phyloP scores from a whole-genome alignment of 2,797 vertebrate species.

The Chiloscyllium punctatum region DNA sequence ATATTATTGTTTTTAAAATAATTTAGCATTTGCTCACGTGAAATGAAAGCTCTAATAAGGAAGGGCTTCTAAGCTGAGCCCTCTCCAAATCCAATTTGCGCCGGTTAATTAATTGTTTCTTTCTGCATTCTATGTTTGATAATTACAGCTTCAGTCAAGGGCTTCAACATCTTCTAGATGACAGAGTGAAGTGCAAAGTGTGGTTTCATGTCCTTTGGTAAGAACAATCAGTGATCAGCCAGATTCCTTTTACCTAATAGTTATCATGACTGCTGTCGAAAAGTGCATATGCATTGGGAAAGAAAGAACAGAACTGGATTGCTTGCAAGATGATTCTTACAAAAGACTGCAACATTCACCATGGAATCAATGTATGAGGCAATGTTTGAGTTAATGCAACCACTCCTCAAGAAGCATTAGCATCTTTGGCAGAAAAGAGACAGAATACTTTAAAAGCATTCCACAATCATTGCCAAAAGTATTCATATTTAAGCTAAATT shows the following conservation, averaged over 20 bases:
- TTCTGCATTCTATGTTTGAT: background rate
- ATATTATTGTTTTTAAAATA: background rate
- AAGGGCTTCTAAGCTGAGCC: background rate
- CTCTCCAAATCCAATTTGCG: background rate
- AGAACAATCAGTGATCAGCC: background rate
- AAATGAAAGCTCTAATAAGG: background rate
- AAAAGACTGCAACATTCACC: background rate
- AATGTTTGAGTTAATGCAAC: background rate
- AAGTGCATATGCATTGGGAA: background rate
- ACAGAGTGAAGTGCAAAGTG: background rate
- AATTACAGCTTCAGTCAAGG: background rate
- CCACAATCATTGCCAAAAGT: background rate
- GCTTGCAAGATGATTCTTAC: background rate
- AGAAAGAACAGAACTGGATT: background rate
- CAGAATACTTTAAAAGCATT: background rate
- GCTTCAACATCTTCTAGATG: background rate
- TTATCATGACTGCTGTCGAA: background rate
- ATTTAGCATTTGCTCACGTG: background rate
- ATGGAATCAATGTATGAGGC: background rate
- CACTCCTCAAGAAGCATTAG: background rate
- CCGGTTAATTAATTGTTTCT: background rate
- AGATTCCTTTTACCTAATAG: background rate
- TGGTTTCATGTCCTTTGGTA: background rate
- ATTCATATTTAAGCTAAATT: background rate
- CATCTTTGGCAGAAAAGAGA: background rate